Evolutionary conservation across 2,113 vertebrate genomes (phyloP).

Genomic region (Prochilodus magdalenae): DNA sequence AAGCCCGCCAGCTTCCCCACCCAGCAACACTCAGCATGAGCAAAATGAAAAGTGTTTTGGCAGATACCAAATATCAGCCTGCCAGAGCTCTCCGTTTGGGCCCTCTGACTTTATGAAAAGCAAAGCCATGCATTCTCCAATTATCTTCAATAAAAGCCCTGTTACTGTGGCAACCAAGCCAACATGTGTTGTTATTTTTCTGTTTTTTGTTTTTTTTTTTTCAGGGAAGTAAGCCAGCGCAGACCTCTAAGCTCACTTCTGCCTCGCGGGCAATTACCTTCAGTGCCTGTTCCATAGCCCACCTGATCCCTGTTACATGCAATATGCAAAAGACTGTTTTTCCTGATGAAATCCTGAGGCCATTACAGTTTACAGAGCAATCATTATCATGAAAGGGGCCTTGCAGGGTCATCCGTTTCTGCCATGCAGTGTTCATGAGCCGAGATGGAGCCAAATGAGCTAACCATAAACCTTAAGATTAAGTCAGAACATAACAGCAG

Average conservation of each 20-base stretch:
- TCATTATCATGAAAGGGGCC: background rate
- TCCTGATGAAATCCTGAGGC: slow-evolving; percentile 5
- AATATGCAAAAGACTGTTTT: slow-evolving; percentile 4
- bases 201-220: slow-evolving; percentile 5
- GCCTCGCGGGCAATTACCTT: slow-evolving; percentile 19
- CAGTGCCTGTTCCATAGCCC: slow-evolving; percentile 5
- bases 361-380: background rate
- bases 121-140: slow-evolving; percentile 44
- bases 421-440: background rate
- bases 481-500: background rate
- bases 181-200: too few relatives aligned
- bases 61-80: slow-evolving; percentile 47
- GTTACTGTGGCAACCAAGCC: slow-evolving; percentile 52
- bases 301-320: background rate
- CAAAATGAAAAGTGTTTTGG: slow-evolving; percentile 42
- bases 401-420: background rate
- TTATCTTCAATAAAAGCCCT: slow-evolving; percentile 46
- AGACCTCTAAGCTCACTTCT: slow-evolving; percentile 30
- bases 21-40: slow-evolving; percentile 16
- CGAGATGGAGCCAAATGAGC: background rate
- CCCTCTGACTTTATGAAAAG: slow-evolving; percentile 46
- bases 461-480: background rate
- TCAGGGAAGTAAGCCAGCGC: slow-evolving; percentile 35
- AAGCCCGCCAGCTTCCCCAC: slow-evolving; percentile 13
- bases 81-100: slow-evolving; percentile 44